Base-by-base conservation (phyloP, 2,113 vertebrate genomes). In the Lepus timidus region DNA sequence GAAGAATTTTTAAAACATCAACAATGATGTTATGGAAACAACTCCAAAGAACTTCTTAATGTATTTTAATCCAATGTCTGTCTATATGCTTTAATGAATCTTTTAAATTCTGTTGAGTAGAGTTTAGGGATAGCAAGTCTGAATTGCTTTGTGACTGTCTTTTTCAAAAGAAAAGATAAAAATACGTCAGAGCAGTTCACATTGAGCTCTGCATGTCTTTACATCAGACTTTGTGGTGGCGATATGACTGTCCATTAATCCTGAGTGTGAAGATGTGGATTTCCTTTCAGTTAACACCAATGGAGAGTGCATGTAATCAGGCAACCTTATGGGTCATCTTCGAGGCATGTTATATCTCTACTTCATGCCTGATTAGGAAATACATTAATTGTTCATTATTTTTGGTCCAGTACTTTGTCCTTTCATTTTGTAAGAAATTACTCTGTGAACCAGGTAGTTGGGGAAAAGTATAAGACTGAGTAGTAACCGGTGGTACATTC, bases 61-160 rank as follows among this genome's bases (percentile, higher is more conserved):
- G n/a, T 78, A 92, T 82, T 91, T 90, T 92, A 93, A 90, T 51
- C n/a, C 17, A 78, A 7, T 61, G 29, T 83, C 79, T 93, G 90
- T 6, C 14, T 75, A 70, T 88, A 85, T 96, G 29, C 13, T 82
- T 58, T 85, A 95, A 74, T 16, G 29, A 44, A 13, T 73, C 31
- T 92, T 33, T 79, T 86, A 93, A 78, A 88, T 86, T 52, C n/a
- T 92, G 85, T 68, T 88, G 23, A 92, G 22, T 33, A 58, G 5
- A 1, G 7, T 16, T 33, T 62, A 11, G 25, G 20, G 10, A 51
- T 89, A 10, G 81, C 74, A 76, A 83, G 85, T 36, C 44, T 20
- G 23, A 87, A 83, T 33, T 65, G 33, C 22, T 65, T 85, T 27
- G 7, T 76, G 44, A 73, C 80, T 33, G n/a, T 65, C 6, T 93